phyloP scores from a whole-genome alignment of 2,888 invertebrate genomes.

The Miltochrista miniata region DNA sequence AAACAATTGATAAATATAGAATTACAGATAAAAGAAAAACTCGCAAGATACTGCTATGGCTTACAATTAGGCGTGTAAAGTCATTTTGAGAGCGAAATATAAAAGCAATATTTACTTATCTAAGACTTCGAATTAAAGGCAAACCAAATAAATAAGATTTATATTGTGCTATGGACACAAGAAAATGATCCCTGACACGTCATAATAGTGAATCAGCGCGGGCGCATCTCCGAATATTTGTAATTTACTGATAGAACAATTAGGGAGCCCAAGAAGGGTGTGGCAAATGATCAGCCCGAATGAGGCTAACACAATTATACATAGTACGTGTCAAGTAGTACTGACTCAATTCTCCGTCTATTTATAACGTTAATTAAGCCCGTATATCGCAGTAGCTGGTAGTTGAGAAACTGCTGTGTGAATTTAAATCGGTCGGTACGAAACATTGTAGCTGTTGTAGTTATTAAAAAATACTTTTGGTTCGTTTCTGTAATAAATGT shows the following conservation, averaged over 20 bases:
- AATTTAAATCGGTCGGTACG: background rate
- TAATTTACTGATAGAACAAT: constrained; percentile 8
- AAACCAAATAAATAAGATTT: no score
- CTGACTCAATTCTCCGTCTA: constrained; percentile 56
- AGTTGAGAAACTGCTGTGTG: background rate
- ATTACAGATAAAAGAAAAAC: no score
- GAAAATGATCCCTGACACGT: background rate
- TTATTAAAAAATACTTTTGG: no score
- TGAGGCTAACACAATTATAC: constrained; percentile 50
- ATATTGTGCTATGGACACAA: background rate
- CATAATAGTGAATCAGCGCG: background rate
- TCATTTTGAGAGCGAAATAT: no score
- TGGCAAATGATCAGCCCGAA: constrained; percentile 16
- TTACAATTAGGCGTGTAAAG: no score
- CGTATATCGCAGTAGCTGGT: constrained; percentile 3
- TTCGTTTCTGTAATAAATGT: no score
- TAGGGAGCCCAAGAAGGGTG: constrained; percentile 9
- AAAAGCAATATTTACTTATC: no score
- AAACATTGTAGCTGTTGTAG: background rate
- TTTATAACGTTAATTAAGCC: constrained; percentile 39
- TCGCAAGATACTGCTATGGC: no score
- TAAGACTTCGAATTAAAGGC: no score
- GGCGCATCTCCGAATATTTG: background rate
- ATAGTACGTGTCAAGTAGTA: constrained; percentile 55
- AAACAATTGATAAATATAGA: no score